Conservation (phyloP, 1,140 invertebrate species). For the Eriosoma lanigerum region DNA sequence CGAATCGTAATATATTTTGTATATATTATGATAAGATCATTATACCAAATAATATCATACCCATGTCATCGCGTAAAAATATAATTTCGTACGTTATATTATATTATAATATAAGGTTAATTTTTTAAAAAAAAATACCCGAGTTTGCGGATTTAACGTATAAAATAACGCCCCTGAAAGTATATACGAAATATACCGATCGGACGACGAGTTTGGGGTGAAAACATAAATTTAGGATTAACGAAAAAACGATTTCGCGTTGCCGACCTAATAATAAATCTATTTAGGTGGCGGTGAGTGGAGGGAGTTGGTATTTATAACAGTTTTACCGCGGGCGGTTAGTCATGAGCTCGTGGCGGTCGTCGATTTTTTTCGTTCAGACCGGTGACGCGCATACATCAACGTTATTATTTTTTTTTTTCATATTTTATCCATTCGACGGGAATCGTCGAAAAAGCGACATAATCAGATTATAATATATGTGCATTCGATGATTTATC, state of each 20-base stretch:
- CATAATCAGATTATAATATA: constrained; percentile 42
- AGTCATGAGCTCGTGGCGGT: not conserved
- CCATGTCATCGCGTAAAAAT: too few relatives aligned
- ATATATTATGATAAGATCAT: too few relatives aligned
- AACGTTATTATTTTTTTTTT: constrained; percentile 38
- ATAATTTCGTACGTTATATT: too few relatives aligned
- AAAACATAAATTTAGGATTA: constrained; percentile 34
- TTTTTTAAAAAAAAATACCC: too few relatives aligned
- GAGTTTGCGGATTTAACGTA: too few relatives aligned
- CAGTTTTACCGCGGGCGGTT: not conserved
- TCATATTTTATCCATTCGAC: not conserved
- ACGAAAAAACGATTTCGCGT: not conserved
- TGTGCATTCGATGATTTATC: constrained; percentile 35
- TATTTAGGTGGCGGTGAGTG: not conserved
- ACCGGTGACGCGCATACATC: constrained; percentile 45
- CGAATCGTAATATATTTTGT: too few relatives aligned
- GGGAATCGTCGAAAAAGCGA: not conserved
- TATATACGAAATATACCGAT: not conserved
- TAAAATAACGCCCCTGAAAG: too few relatives aligned
- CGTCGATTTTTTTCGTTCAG: not conserved
- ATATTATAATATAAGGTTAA: too few relatives aligned
- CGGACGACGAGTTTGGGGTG: not conserved
- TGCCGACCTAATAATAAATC: constrained; percentile 30
- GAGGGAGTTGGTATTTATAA: not conserved
- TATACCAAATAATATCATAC: too few relatives aligned